phyloP scores from a whole-genome alignment of 2,797 vertebrate species.

The Pachyuromys duprasi region DNA sequence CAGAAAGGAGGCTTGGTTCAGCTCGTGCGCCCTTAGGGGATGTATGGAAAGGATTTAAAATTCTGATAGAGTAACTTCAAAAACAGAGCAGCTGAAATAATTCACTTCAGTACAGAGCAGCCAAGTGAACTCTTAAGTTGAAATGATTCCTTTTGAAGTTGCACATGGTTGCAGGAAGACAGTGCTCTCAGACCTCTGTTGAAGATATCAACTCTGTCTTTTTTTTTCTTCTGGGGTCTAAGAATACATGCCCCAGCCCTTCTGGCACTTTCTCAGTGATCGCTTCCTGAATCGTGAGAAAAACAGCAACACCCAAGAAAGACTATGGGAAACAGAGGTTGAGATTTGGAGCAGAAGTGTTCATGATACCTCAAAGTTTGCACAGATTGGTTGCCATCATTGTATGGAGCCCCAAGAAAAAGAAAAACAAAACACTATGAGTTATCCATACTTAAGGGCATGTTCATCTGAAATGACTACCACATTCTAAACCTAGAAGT shows the following conservation, averaged over 20 bases:
- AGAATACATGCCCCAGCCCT: conserved; percentile 8
- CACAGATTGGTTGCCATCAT: background rate
- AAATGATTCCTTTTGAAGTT: conserved; percentile 84
- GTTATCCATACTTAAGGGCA: too few relatives aligned
- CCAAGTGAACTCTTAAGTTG: conserved; percentile 76
- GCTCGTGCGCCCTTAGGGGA: conserved; percentile 77
- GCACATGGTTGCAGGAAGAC: background rate
- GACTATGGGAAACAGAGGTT: background rate
- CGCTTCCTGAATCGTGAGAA: conserved; percentile 67
- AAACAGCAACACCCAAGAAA: conserved; percentile 47
- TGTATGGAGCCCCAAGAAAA: background rate
- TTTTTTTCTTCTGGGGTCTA: background rate
- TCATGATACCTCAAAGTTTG: background rate
- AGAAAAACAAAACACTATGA: background rate
- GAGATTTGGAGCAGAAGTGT: background rate
- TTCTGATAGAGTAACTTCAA: conserved; percentile 85
- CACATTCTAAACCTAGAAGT: background rate
- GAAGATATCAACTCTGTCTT: background rate
- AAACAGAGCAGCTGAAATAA: conserved; percentile 81
- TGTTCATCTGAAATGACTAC: background rate
- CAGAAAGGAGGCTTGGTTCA: conserved; percentile 83
- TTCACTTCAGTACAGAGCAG: conserved; percentile 82
- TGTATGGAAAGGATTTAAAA: conserved; percentile 85
- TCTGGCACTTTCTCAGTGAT: conserved; percentile 43
- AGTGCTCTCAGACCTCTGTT: background rate